Evolutionary conservation across 2,113 vertebrate genomes (phyloP).

Genomic region (Nipponia nippon): DNA sequence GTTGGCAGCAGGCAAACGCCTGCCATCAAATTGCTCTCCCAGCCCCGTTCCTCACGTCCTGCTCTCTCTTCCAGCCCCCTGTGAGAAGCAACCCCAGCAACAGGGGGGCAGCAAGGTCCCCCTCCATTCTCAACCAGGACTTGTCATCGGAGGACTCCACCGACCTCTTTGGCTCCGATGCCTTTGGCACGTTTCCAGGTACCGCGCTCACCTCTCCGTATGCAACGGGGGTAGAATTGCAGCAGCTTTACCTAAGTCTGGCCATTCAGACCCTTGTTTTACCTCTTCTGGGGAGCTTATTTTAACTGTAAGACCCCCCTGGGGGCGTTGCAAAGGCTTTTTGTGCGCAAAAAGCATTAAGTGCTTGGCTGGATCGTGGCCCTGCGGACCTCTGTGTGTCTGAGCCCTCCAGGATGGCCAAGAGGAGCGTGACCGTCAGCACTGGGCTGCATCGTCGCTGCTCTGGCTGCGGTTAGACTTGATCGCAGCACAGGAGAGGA

Average conservation of each 20-base stretch:
- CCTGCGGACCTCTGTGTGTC: not conserved
- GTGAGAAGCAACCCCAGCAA: constrained; percentile 66
- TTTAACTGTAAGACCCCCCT: rapidly evolving
- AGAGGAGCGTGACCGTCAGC: rapidly evolving
- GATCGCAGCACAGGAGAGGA: not conserved
- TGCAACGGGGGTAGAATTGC: rapidly evolving
- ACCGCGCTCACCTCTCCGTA: rapidly evolving
- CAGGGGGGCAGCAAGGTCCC: constrained; percentile 66
- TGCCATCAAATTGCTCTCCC: rapidly evolving
- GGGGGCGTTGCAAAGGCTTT: not conserved
- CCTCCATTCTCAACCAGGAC: constrained; percentile 72
- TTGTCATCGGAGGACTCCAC: constrained; percentile 77
- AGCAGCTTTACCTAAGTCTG: rapidly evolving
- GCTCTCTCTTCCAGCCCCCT: constrained; percentile 79
- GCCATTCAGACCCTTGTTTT: rapidly evolving
- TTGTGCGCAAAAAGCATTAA: not conserved
- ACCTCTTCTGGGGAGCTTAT: rapidly evolving
- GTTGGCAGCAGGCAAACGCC: rapidly evolving
- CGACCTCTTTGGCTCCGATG: constrained; percentile 73
- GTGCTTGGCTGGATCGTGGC: not conserved
- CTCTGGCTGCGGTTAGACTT: not conserved
- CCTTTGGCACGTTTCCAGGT: constrained; percentile 76
- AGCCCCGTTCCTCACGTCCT: rapidly evolving
- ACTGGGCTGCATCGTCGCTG: rapidly evolving
- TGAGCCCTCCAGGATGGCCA: not conserved